These are phyloP conservation scores for Leptocoma aspasia DNA, from an alignment of 2,113 vertebrate species.

Conservation along the genomic window DNA sequence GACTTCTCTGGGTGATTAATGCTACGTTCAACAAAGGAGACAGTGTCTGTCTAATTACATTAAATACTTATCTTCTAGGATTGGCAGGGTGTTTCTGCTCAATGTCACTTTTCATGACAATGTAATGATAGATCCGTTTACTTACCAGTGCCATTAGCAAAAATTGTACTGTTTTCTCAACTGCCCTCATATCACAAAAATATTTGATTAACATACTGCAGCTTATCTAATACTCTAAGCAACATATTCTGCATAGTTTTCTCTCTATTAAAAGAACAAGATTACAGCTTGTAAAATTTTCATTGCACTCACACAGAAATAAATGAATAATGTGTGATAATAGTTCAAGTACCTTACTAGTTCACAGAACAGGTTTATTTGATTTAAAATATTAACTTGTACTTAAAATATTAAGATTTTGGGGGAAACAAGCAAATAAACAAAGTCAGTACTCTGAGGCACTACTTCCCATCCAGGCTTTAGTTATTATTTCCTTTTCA, in stretches of 20 bases:
- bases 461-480: slow-evolving; percentile 61
- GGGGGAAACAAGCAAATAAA: slow-evolving; percentile 52
- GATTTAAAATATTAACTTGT: slow-evolving; percentile 48
- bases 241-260: slow-evolving; percentile 73
- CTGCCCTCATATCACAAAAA: slow-evolving; percentile 75
- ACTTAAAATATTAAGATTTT: slow-evolving; percentile 34
- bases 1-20: slow-evolving; percentile 72
- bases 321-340: slow-evolving; percentile 45
- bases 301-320: slow-evolving; percentile 51
- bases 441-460: slow-evolving; percentile 28
- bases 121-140: slow-evolving; percentile 76
- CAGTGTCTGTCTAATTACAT: slow-evolving; percentile 73
- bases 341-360: background rate
- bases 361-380: slow-evolving; percentile 41
- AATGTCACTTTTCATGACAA: slow-evolving; percentile 77
- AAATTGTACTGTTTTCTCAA: slow-evolving; percentile 76
- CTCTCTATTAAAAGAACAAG: slow-evolving; percentile 68
- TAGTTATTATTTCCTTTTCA: slow-evolving; percentile 71
- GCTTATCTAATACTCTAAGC: slow-evolving; percentile 76
- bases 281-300: slow-evolving; percentile 61
- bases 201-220: slow-evolving; percentile 79
- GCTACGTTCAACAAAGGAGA: slow-evolving; percentile 69
- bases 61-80: slow-evolving; percentile 74
- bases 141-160: slow-evolving; percentile 76
- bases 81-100: slow-evolving; percentile 75